Conservation (phyloP, 2,113 vertebrate species). For the Furnarius figulus region DNA sequence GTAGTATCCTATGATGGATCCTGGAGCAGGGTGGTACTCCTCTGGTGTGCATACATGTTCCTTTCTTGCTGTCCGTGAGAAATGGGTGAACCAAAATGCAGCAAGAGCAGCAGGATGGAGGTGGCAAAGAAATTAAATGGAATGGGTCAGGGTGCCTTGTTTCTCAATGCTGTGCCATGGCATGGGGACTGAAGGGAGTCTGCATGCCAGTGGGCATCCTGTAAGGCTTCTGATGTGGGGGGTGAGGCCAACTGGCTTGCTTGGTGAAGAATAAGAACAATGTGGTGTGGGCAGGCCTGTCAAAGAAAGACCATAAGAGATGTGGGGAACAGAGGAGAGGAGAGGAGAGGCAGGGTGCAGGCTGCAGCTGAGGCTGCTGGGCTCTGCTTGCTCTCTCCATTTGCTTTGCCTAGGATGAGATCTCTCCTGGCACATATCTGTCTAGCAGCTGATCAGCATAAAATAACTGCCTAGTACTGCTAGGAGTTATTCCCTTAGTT, state of each 20-base stretch:
- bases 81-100: background rate
- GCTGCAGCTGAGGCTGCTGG: background rate
- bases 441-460: background rate
- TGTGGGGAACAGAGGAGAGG: fast-evolving
- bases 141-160: background rate
- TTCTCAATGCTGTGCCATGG: background rate
- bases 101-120: background rate
- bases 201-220: background rate
- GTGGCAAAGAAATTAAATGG: background rate
- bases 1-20: background rate
- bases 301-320: fast-evolving
- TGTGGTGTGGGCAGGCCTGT: background rate
- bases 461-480: background rate
- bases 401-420: background rate
- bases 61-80: background rate
- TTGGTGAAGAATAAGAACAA: background rate
- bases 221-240: background rate
- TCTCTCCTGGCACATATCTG: background rate
- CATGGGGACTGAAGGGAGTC: background rate
- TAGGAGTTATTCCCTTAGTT: background rate
- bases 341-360: too few relatives aligned
- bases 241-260: background rate
- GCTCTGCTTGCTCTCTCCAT: background rate
- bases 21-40: background rate
- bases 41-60: background rate